Evolutionary conservation across 2,888 invertebrate genomes (phyloP).

Genomic region (Lordiphosa andalusiaca): DNA sequence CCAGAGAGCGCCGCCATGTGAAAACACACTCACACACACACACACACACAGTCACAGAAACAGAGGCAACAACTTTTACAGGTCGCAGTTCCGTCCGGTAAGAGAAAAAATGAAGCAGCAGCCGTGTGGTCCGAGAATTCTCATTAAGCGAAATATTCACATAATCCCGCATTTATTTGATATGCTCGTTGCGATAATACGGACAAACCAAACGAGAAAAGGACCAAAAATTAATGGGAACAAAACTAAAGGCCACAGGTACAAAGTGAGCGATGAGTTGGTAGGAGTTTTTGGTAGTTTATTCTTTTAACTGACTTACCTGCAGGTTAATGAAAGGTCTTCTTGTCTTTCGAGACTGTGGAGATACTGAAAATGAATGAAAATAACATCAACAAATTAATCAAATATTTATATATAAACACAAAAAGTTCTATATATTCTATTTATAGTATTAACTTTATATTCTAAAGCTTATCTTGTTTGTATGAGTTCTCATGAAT

Average conservation of each 20-base stretch:
- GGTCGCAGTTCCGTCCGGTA: slow-evolving; percentile 16
- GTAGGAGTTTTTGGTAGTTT: slow-evolving; percentile 4
- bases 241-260: slow-evolving; percentile 10
- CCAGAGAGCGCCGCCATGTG: slow-evolving; percentile 41
- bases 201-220: slow-evolving; percentile 26
- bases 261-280: background rate
- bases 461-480: too few species aligned
- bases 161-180: slow-evolving; percentile 76
- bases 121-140: slow-evolving; percentile 71
- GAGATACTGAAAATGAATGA: too few species aligned
- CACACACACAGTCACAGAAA: too few species aligned
- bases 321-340: slow-evolving; percentile 16
- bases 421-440: too few species aligned
- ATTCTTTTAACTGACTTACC: slow-evolving; percentile 12
- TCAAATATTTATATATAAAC: too few species aligned
- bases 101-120: slow-evolving; percentile 16
- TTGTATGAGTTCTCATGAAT: too few species aligned
- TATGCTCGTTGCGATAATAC: slow-evolving; percentile 61
- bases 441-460: too few species aligned
- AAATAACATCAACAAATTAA: too few species aligned
- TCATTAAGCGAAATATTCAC: slow-evolving; percentile 76
- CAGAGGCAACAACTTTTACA: slow-evolving; percentile 61
- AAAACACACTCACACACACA: slow-evolving; percentile 20
- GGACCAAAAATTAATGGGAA: slow-evolving; percentile 15
- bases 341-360: too few species aligned